These are phyloP conservation scores for Neodiprion lecontei DNA, from an alignment of 1,140 invertebrate genomes.

Conservation along the genomic window DNA sequence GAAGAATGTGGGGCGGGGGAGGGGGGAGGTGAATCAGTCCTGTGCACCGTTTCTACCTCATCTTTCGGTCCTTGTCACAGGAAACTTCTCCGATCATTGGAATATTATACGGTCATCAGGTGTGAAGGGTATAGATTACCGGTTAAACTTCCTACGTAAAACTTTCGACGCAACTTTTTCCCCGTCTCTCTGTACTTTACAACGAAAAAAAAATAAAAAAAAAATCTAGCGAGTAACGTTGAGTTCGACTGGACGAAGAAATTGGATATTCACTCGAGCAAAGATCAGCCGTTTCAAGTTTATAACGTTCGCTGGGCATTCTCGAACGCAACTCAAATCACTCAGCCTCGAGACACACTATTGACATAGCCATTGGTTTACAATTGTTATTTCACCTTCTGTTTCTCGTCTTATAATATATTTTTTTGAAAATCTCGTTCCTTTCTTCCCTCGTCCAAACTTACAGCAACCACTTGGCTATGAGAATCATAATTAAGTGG, in stretches of 20 bases:
- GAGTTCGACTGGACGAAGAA: too few species aligned
- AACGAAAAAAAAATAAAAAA: too few species aligned
- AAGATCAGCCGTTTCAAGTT: too few species aligned
- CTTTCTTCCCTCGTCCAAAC: background rate
- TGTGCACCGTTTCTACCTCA: background rate
- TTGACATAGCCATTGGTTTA: background rate
- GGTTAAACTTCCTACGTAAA: slow-evolving; percentile 1
- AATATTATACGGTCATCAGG: background rate
- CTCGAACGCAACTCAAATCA: background rate
- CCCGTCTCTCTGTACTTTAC: background rate
- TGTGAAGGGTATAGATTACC: background rate
- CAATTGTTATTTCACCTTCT: background rate
- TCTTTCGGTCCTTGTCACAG: background rate
- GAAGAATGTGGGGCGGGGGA: background rate
- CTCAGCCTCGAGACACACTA: background rate
- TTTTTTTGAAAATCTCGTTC: background rate
- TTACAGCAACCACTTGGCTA: slow-evolving; percentile 60
- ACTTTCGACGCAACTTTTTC: background rate
- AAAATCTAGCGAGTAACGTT: too few species aligned
- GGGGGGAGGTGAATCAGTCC: background rate
- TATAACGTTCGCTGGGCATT: background rate
- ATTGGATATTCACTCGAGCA: too few species aligned
- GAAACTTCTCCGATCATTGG: background rate
- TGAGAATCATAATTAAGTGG: slow-evolving; percentile 55
- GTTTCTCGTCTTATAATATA: slow-evolving; percentile 9